Evolutionary conservation across 2,113 vertebrate species (phyloP).

Genomic region (Phalacrocorax brasilianus): DNA sequence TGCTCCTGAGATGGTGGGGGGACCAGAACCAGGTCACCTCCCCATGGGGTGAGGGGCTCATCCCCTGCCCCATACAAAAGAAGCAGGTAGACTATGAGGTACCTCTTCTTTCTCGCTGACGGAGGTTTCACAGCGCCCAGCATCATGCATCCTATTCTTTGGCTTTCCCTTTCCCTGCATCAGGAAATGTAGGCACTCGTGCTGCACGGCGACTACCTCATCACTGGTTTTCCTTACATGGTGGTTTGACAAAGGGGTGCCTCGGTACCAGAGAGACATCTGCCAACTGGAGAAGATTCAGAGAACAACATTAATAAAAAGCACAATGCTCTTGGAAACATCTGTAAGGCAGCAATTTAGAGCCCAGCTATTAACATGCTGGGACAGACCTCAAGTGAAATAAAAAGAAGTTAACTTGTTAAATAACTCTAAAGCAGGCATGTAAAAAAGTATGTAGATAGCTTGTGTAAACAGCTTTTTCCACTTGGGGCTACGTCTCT

Average conservation of each 20-base stretch:
- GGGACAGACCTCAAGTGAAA: conserved; percentile 26
- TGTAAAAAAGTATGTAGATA: background rate
- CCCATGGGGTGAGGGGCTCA: background rate
- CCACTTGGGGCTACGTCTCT: background rate
- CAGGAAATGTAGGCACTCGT: background rate
- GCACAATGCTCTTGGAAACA: background rate
- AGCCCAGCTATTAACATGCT: background rate
- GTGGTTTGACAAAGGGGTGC: background rate
- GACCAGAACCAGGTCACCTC: background rate
- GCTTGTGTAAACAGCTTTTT: background rate
- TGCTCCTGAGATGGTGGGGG: background rate
- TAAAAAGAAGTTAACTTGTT: conserved; percentile 14
- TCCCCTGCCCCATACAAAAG: background rate
- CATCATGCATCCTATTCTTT: background rate
- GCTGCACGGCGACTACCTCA: background rate
- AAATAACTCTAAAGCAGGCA: background rate
- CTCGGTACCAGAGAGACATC: background rate
- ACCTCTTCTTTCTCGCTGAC: background rate
- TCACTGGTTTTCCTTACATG: background rate
- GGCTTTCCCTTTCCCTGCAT: background rate
- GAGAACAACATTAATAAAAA: background rate
- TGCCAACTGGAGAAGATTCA: background rate
- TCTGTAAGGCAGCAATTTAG: conserved; percentile 2
- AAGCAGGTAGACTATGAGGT: background rate
- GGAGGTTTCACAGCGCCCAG: background rate